Evolutionary conservation across 2,888 invertebrate species (phyloP).

Genomic region (Caenorhabditis macrosperma): DNA sequence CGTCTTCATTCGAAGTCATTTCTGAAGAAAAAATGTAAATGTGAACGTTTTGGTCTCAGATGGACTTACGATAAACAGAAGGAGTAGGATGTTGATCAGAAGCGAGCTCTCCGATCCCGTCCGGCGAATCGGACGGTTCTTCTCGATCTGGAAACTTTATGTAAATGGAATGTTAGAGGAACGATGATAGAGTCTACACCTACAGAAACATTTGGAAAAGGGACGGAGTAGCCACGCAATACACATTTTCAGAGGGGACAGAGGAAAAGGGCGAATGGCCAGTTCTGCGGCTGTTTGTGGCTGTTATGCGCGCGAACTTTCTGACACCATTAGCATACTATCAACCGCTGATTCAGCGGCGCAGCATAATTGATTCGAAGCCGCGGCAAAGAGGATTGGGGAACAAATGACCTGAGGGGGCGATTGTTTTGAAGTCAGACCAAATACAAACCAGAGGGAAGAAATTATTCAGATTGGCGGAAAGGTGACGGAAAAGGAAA

Average conservation of each 20-base stretch:
- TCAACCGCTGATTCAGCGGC: conserved; percentile 34
- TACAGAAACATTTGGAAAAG: conserved; percentile 14
- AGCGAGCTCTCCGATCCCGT: conserved; percentile 4
- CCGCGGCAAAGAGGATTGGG: conserved; percentile 11
- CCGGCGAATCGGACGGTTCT: neutral
- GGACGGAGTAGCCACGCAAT: conserved; percentile 28
- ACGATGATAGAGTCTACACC: conserved; percentile 15
- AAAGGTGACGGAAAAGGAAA: neutral
- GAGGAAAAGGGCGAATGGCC: neutral
- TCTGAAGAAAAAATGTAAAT: conserved; percentile 21
- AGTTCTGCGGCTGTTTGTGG: neutral
- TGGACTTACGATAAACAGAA: conserved; percentile 21
- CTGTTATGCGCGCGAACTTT: conserved; percentile 6
- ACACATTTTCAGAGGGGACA: conserved; percentile 10
- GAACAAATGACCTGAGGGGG: neutral
- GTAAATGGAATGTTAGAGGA: neutral
- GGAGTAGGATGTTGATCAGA: conserved; percentile 3
- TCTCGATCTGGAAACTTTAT: conserved; percentile 40
- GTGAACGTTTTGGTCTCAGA: too few species aligned
- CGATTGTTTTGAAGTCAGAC: conserved; percentile 10
- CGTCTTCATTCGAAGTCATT: conserved; percentile 57
- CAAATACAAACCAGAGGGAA: conserved; percentile 1
- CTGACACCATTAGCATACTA: conserved; percentile 47
- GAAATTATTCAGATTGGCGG: conserved; percentile 11
- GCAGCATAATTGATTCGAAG: conserved; percentile 31